phyloP scores from a whole-genome alignment of 2,888 invertebrate species.

The Leptinotarsa peninsularis region DNA sequence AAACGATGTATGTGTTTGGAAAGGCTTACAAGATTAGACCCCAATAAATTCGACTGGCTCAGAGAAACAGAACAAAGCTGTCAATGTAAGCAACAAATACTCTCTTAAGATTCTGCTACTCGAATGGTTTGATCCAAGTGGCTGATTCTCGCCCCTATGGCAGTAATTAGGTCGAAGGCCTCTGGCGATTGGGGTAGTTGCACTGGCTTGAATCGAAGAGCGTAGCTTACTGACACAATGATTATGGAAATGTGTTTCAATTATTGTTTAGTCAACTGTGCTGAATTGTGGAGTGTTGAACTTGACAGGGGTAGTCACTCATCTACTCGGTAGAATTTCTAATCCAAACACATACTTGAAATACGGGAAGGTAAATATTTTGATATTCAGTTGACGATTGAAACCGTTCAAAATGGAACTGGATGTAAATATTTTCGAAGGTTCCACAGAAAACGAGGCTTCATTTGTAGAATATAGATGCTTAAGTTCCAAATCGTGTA shows the following conservation, averaged over 20 bases:
- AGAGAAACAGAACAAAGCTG: constrained; percentile 34
- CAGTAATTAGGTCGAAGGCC: constrained; percentile 27
- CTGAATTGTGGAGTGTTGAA: too few species aligned
- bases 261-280: neutral
- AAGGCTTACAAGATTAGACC: constrained; percentile 37
- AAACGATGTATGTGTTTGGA: constrained; percentile 36
- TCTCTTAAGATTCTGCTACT: constrained; percentile 28
- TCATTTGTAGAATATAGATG: too few species aligned
- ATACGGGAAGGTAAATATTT: too few species aligned
- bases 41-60: constrained; percentile 30
- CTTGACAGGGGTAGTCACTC: too few species aligned
- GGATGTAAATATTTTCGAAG: too few species aligned
- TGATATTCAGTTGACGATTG: too few species aligned
- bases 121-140: constrained; percentile 28
- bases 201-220: neutral
- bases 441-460: too few species aligned
- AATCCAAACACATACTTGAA: too few species aligned
- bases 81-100: constrained; percentile 24
- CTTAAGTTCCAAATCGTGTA: too few species aligned
- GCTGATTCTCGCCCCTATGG: constrained; percentile 31
- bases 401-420: too few species aligned
- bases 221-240: constrained; percentile 2
- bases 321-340: too few species aligned
- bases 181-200: constrained; percentile 27
- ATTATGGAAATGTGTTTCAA: constrained; percentile 19